phyloP scores from a whole-genome alignment of 2,888 invertebrate species.

The Drosophila subsilvestris region DNA sequence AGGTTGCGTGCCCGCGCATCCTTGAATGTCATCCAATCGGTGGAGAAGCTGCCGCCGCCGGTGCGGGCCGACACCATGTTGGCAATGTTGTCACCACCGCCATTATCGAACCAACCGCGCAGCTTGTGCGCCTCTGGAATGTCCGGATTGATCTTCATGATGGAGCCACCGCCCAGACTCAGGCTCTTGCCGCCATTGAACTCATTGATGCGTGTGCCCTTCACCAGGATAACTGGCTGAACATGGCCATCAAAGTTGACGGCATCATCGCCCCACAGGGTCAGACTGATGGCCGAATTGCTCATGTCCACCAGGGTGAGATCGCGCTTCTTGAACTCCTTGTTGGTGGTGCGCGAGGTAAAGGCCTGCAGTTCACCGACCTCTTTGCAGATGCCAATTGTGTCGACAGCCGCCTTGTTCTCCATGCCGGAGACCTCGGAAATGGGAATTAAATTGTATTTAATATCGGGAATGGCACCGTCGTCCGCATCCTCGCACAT shows the following conservation, averaged over 20 bases:
- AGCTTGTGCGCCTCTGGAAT: slow-evolving; percentile 93
- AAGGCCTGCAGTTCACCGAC: slow-evolving; percentile 89
- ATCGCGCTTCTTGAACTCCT: slow-evolving; percentile 95
- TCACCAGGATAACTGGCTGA: slow-evolving; percentile 93
- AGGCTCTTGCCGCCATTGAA: slow-evolving; percentile 92
- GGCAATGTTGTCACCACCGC: slow-evolving; percentile 87
- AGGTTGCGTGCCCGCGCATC: slow-evolving; percentile 90
- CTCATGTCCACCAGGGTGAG: slow-evolving; percentile 93
- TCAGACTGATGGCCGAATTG: slow-evolving; percentile 90
- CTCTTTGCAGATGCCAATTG: slow-evolving; percentile 93
- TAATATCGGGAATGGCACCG: slow-evolving; percentile 89
- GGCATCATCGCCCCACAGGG: slow-evolving; percentile 96
- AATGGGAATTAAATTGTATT: slow-evolving; percentile 91
- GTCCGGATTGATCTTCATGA: slow-evolving; percentile 94
- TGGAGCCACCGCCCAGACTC: slow-evolving; percentile 86
- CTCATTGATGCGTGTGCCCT: slow-evolving; percentile 93
- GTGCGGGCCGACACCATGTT: slow-evolving; percentile 88
- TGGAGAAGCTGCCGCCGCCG: slow-evolving; percentile 84
- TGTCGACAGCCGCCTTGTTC: slow-evolving; percentile 90
- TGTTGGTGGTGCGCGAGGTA: slow-evolving; percentile 89
- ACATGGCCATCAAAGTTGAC: slow-evolving; percentile 91
- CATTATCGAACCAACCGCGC: slow-evolving; percentile 96
- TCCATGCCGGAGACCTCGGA: slow-evolving; percentile 88
- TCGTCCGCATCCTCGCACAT: slow-evolving; percentile 85
- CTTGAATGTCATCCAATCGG: slow-evolving; percentile 90